Evolutionary conservation across 2,113 vertebrate species (phyloP), one percentile per base, ranked within the genome.

Genomic region (Leptobrachium leishanense): DNA sequence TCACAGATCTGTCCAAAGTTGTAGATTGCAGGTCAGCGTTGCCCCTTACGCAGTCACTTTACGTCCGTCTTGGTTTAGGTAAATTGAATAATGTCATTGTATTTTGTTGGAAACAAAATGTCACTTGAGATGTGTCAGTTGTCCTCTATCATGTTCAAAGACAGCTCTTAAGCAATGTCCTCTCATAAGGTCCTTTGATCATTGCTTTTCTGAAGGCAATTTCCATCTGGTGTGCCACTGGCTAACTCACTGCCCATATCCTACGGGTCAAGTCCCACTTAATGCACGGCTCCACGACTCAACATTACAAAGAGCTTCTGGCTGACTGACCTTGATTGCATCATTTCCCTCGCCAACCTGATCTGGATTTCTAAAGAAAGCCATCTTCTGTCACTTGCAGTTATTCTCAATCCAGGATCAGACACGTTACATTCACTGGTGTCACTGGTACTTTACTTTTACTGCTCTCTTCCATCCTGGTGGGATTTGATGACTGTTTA

Each of bases 301-400:
- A 75, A 10, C 82, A 82, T 84, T 77, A 76, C 85, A 84, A 84
- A 31, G 5, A 20, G 66, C 83, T 85, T 62, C 84, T 71, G 81
- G 82, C 79, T 81, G 59, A 72, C 62, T 89, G 84, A 86, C 85
- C 84, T 86, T 82, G 62, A 82, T 86, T 85, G 2, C 11, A 68
- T 83, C 81, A 67, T 8, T 86, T 84, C 74, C 85, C 43, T 62
- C 69, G 84, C 84, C 76, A 83, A 87, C 83, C 85, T 71, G 81
- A 62, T 72, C 79, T 84, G 57, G 43, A 68, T 11, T 81, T 65
- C 44, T 87, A 42, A 69, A 70, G 63, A 83, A 82, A 53, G 39
- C 15, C 6, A 62, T 62, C 6, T 3, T 15, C n/a, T 70, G 75
- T 11, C 55, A 42, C 44, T 67, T 75, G 46, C 46, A 50, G 46